These are phyloP conservation scores for Seira ritae DNA, from an alignment of 2,888 invertebrate genomes.

Conservation along the genomic window DNA sequence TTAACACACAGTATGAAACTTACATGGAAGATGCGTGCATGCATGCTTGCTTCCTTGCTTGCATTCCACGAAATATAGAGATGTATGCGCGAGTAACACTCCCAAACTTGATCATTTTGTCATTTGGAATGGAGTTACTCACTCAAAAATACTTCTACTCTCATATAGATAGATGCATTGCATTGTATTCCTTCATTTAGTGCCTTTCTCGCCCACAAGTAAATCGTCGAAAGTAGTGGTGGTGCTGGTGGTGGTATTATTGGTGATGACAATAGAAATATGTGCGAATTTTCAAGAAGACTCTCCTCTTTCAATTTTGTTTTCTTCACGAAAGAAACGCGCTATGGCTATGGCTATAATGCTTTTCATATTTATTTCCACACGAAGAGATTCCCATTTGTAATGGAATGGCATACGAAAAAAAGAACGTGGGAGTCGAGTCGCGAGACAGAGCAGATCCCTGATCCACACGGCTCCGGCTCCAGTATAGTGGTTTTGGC, in stretches of 20 bases:
- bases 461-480: too few species aligned
- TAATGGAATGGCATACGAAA: too few species aligned
- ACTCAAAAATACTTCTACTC: neutral
- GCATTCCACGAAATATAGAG: neutral
- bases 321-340: neutral
- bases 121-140: slow-evolving; percentile 11
- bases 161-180: neutral
- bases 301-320: neutral
- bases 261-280: neutral
- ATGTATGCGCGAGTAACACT: slow-evolving; percentile 17
- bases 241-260: neutral
- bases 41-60: neutral
- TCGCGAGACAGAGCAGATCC: too few species aligned
- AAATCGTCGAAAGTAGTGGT: neutral
- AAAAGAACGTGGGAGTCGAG: too few species aligned
- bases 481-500: neutral
- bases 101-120: slow-evolving; percentile 55
- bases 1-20: slow-evolving; percentile 59
- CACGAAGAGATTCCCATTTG: neutral
- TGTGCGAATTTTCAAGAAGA: neutral
- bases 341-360: neutral
- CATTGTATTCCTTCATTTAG: slow-evolving; percentile 11
- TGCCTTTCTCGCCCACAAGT: neutral
- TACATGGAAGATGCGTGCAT: slow-evolving; percentile 13
- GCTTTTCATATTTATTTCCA: slow-evolving; percentile 2